phyloP scores from a whole-genome alignment of 1,140 invertebrate species.

The Lepidotrigona ventralis region DNA sequence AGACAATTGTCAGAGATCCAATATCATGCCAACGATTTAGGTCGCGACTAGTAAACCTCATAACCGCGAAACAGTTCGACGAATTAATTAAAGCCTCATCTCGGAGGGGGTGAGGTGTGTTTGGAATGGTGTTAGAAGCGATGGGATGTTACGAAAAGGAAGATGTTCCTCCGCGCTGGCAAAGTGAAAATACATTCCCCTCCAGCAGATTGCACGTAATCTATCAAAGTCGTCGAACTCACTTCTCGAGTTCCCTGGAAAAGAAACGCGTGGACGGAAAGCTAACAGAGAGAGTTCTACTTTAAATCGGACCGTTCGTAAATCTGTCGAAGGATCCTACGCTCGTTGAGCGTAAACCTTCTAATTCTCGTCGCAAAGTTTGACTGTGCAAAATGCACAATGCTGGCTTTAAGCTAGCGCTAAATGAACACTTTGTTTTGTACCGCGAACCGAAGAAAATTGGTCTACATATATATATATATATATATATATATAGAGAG shows the following conservation, averaged over 20 bases:
- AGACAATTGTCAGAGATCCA: background rate
- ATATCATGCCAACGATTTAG: conserved; percentile 1
- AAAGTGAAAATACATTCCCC: background rate
- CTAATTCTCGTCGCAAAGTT: background rate
- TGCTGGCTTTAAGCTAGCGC: background rate
- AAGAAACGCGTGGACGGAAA: background rate
- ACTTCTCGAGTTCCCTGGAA: background rate
- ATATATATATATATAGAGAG: background rate
- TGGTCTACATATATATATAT: background rate
- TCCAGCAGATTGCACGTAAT: background rate
- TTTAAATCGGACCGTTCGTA: conserved; percentile 14
- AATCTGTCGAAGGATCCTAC: background rate
- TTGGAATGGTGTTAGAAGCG: background rate
- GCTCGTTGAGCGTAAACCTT: background rate
- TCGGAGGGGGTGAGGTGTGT: too few relatives aligned
- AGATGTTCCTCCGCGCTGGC: background rate
- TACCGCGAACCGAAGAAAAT: background rate
- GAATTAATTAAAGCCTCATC: conserved; percentile 9
- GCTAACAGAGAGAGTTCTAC: conserved; percentile 12
- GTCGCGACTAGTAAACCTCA: background rate
- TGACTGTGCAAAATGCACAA: background rate
- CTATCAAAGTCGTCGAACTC: conserved; percentile 4
- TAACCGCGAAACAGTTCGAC: background rate
- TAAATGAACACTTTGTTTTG: background rate
- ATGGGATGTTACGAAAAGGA: too few relatives aligned